phyloP scores from a whole-genome alignment of 2,113 vertebrate genomes.

The Planiliza haematocheilus region DNA sequence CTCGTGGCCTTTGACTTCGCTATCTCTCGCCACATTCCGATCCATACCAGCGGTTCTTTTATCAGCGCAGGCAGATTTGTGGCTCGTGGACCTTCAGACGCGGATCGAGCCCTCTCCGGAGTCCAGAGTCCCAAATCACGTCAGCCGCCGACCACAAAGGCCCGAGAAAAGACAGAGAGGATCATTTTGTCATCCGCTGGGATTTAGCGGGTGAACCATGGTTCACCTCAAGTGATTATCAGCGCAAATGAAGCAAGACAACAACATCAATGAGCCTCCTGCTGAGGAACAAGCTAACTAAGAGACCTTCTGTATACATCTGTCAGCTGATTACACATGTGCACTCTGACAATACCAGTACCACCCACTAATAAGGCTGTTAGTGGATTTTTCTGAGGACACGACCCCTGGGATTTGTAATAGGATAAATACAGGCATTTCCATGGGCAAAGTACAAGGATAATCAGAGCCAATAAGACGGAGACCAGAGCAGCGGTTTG shows the following conservation, averaged over 20 bases:
- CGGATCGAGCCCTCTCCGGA: conserved; percentile 50
- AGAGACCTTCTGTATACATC: conserved; percentile 62
- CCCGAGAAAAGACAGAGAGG: conserved; percentile 42
- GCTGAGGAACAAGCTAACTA: conserved; percentile 61
- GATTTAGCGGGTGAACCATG: conserved; percentile 64
- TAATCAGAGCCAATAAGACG: conserved; percentile 24
- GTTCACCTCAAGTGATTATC: conserved; percentile 73
- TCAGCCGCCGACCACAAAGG: conserved; percentile 54
- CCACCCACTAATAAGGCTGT: conserved; percentile 53
- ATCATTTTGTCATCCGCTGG: conserved; percentile 65
- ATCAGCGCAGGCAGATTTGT: conserved; percentile 75
- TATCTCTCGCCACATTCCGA: conserved; percentile 77
- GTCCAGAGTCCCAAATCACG: conserved; percentile 57
- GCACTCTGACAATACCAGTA: conserved; percentile 54
- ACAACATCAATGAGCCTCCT: conserved; percentile 65
- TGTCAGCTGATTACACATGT: conserved; percentile 64
- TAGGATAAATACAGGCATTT: conserved; percentile 35
- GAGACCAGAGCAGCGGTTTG: not conserved
- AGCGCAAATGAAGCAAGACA: conserved; percentile 73
- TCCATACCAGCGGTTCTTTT: conserved; percentile 70
- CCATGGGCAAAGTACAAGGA: conserved; percentile 31
- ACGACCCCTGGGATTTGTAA: conserved; percentile 40
- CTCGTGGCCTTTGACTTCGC: conserved; percentile 70
- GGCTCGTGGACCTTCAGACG: conserved; percentile 49
- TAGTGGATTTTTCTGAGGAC: conserved; percentile 20